Evolutionary conservation across 1,140 invertebrate species (phyloP).

Genomic region (Penaeus japonicus): DNA sequence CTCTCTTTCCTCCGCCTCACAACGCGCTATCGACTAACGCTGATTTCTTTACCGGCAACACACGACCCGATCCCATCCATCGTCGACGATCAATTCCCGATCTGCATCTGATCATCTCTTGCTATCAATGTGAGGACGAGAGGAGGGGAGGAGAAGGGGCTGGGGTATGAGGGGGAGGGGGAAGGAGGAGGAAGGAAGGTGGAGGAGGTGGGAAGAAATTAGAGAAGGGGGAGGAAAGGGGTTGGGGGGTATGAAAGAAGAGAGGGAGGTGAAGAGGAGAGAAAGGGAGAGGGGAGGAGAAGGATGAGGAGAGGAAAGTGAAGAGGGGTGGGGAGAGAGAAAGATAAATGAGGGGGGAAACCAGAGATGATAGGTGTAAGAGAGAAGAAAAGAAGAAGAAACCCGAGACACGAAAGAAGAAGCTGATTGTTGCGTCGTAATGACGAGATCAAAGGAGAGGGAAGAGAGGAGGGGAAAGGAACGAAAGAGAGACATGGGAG

Average conservation of each 20-base stretch:
- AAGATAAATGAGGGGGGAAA: neutral
- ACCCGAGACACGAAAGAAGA: neutral
- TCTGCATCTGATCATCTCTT: too few relatives aligned
- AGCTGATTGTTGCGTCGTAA: neutral
- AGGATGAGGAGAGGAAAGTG: neutral
- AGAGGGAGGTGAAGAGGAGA: neutral
- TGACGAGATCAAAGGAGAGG: too few relatives aligned
- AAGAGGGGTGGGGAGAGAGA: neutral
- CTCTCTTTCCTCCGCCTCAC: too few relatives aligned
- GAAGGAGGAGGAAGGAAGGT: neutral
- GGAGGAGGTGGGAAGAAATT: neutral
- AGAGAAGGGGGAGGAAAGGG: neutral
- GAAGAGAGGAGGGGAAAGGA: too few relatives aligned
- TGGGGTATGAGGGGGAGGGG: neutral
- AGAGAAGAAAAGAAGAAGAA: neutral
- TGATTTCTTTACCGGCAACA: too few relatives aligned
- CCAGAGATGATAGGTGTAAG: too few relatives aligned
- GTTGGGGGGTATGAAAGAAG: neutral
- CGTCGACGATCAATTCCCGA: too few relatives aligned
- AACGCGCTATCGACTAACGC: too few relatives aligned
- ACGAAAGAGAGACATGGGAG: too few relatives aligned
- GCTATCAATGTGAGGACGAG: neutral
- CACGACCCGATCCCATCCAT: too few relatives aligned
- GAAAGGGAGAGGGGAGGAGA: neutral
- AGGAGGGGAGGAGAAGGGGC: neutral